Evolutionary conservation across 2,888 invertebrate genomes (phyloP).

Genomic region (Parnassius apollo): DNA sequence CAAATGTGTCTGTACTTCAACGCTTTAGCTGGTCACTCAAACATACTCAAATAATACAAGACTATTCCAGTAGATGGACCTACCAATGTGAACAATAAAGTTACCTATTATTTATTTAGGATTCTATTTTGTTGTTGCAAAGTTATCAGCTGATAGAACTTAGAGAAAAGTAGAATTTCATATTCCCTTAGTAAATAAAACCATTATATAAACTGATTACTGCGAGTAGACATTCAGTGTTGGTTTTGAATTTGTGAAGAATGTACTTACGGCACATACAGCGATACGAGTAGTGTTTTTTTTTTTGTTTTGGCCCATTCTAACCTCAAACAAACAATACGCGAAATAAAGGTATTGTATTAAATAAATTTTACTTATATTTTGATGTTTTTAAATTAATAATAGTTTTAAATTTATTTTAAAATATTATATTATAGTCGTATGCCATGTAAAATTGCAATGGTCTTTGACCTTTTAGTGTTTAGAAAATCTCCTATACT

Average conservation of each 20-base stretch:
- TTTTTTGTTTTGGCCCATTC: slow-evolving; percentile 29
- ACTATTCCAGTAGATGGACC: slow-evolving; percentile 8
- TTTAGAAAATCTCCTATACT: slow-evolving; percentile 20
- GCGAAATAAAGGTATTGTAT: slow-evolving; percentile 12
- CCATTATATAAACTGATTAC: slow-evolving; percentile 28
- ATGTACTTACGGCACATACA: slow-evolving; percentile 28
- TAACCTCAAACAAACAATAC: slow-evolving; percentile 40
- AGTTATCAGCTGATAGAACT: slow-evolving; percentile 41
- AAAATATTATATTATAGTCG: too few relatives aligned
- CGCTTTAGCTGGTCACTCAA: neutral
- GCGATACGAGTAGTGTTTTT: slow-evolving; percentile 22
- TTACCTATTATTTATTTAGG: slow-evolving; percentile 14
- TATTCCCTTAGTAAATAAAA: slow-evolving; percentile 31
- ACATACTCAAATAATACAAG: neutral
- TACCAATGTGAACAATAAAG: slow-evolving; percentile 1
- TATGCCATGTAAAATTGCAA: neutral
- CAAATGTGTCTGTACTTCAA: neutral
- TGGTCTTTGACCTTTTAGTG: slow-evolving; percentile 19
- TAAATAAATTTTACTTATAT: neutral
- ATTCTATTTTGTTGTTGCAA: slow-evolving; percentile 27
- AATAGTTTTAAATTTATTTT: neutral
- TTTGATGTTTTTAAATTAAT: neutral
- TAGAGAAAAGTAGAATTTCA: slow-evolving; percentile 26
- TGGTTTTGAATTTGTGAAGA: slow-evolving; percentile 20
- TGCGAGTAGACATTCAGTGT: slow-evolving; percentile 28